Evolutionary conservation across 2,888 invertebrate genomes (phyloP), one percentile per base, ranked within the genome.

Genomic region (Trissolcus japonicus): DNA sequence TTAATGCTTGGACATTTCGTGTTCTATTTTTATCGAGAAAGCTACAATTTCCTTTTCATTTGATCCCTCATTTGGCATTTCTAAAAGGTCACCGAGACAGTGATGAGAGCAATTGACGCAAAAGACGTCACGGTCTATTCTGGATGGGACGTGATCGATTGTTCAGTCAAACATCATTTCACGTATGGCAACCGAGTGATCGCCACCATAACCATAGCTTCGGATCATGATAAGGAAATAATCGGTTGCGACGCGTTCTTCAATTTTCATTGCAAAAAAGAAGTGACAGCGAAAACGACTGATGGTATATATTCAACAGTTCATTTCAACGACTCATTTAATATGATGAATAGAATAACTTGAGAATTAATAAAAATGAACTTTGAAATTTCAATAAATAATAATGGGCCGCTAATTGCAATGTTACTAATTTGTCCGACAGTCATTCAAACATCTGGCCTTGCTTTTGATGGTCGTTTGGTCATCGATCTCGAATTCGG

Each of bases 381-480:
- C 11, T 16, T 46, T 16, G 0, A 14, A 46, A 46, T 4, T 46
- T 14, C 11, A 46, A 14, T 43, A 43, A 14, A 7, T 7, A 29
- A 29, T 4, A 1, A 14, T 46, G n/a, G n/a, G n/a, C n/a, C n/a
- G n/a, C n/a, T 46, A 6, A 46, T n/a, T 16, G 46, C 14, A 2
- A 46, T 7, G 14, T 46, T 46, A 46, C 19, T 13, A 6, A 21
- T 51, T 51, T 21, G 3, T 11, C 6, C 4, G 11, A 16, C 9
- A 51, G 51, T 13, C 11, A 51, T 16, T 9, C 14, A 21, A 43
- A 43, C 14, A 57, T 19, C 11, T 25, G 91, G 91, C 0, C 84
- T 93, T 25, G 92, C 92, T 0, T 93, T 93, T 51, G 17, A 93
- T 78, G 93, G 93, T 0, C 91, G 91, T 0, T 81, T 94, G 56